Percentiles rank a stretch among this genome's conserved stretches.
Conservation (phyloP, 2,113 vertebrate species). For the Rynchops niger region DNA sequence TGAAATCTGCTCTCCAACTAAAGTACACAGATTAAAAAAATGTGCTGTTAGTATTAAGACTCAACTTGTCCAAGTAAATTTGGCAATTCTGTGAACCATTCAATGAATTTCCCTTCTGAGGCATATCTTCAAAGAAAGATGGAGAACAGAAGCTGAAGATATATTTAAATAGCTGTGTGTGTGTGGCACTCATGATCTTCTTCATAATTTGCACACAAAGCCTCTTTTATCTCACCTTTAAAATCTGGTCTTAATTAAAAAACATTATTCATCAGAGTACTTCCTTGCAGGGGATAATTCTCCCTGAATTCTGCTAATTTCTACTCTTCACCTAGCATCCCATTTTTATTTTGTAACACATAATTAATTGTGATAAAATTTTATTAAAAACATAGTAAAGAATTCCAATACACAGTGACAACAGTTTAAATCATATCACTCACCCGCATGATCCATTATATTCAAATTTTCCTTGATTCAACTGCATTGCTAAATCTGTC, state of each 20-base stretch:
- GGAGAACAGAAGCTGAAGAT: not conserved
- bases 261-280: not conserved
- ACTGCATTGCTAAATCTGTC: slow-evolving; percentile 97
- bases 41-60: not conserved
- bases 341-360: slow-evolving; percentile 54
- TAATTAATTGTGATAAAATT: slow-evolving; percentile 78
- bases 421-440: slow-evolving; percentile 74
- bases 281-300: not conserved
- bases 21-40: not conserved
- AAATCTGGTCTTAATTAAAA: not conserved
- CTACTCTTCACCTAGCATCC: not conserved
- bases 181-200: not conserved
- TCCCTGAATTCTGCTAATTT: slow-evolving; percentile 3
- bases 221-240: not conserved
- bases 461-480: slow-evolving; percentile 99
- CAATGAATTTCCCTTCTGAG: not conserved
- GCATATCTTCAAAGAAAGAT: not conserved
- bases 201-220: not conserved
- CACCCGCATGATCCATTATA: slow-evolving; percentile 98
- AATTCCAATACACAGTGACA: not conserved
- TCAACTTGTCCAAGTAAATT: not conserved
- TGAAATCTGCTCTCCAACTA: not conserved
- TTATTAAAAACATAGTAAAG: slow-evolving; percentile 35
- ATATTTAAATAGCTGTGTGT: not conserved
- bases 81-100: not conserved